Percentiles rank a stretch among this genome's conserved stretches.
Evolutionary conservation across 2,113 vertebrate genomes (phyloP).

Genomic region (Apteryx mantelli): DNA sequence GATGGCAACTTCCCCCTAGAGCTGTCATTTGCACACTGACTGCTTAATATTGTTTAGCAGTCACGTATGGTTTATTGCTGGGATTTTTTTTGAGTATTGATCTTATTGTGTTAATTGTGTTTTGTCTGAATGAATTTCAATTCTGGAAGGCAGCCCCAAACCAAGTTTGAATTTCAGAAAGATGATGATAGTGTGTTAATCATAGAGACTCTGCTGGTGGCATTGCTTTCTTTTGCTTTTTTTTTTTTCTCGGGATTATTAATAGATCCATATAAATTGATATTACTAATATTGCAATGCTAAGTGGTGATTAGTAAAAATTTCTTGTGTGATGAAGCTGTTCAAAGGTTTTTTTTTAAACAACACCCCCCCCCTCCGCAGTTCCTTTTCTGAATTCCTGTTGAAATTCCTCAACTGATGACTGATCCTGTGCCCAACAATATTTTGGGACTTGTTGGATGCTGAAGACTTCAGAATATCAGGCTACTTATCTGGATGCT

Average conservation of each 20-base stretch:
- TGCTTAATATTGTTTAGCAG: background rate
- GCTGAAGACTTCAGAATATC: background rate
- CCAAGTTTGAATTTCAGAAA: background rate
- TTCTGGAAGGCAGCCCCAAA: background rate
- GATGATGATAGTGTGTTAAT: background rate
- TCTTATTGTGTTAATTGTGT: background rate
- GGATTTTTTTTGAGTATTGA: background rate
- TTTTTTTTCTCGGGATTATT: background rate
- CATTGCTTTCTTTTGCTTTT: background rate
- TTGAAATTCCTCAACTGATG: background rate
- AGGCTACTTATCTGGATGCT: background rate
- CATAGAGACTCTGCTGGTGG: background rate
- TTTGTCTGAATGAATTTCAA: background rate
- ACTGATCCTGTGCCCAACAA: background rate
- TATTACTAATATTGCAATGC: background rate
- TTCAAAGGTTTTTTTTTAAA: background rate
- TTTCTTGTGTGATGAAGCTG: background rate
- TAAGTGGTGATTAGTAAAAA: background rate
- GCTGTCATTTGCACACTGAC: background rate
- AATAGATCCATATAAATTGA: background rate
- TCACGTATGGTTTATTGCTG: background rate
- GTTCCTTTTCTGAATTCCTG: background rate
- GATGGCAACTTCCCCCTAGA: background rate
- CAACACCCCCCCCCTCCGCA: background rate
- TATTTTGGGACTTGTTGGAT: background rate